Base-by-base conservation (phyloP, 2,113 vertebrate species). In the Ophthalmolycus amberensis region DNA sequence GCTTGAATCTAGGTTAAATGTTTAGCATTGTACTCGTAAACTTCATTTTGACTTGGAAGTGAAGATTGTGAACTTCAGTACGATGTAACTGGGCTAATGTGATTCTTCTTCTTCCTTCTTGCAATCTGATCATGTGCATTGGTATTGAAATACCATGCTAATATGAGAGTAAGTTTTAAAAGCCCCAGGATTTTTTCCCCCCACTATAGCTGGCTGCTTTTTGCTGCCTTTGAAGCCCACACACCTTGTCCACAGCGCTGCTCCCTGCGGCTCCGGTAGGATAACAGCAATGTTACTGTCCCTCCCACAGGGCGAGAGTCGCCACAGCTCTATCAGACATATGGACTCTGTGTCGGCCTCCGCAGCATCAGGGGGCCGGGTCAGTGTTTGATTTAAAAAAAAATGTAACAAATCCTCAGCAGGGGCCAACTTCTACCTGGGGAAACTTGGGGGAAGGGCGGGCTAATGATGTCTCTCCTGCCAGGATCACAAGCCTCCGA, bases 171-270 rank as follows among this genome's bases (percentile, higher is more conserved):
- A 38, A 79, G 80, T 60, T 75, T 77, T 46, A 37, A 80, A 70
- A 64, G 46, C 10, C 40, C 11, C 11, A 20, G 14, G 14, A 12
- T 80, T 82, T 76, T 71, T 63, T 79, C 78, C 34, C 52, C 42
- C 60, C 48, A 18, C 66, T n/a, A 25, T 34, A 22, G 64, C 71
- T 77, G 68, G 64, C 69, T 87, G 52, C 34, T 59, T 80, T 88
- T 56, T 77, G 54, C 63, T 76, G 25, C 69, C 76, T 89, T 88
- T 91, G 70, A 86, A 90, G 89, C 90, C 91, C 90, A 91, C 92
- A 91, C 91, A 91, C 90, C 90, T 90, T 60, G 89, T 86, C 89
- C 79, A 69, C 44, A 18, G 46, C 76, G 0, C 44, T 52, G 77
- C 84, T 74, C 87, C 84, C 84, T 48, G 85, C 84, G 68, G 85